Base-by-base conservation (phyloP, 2,888 invertebrate genomes). In the Spilarctia lutea region DNA sequence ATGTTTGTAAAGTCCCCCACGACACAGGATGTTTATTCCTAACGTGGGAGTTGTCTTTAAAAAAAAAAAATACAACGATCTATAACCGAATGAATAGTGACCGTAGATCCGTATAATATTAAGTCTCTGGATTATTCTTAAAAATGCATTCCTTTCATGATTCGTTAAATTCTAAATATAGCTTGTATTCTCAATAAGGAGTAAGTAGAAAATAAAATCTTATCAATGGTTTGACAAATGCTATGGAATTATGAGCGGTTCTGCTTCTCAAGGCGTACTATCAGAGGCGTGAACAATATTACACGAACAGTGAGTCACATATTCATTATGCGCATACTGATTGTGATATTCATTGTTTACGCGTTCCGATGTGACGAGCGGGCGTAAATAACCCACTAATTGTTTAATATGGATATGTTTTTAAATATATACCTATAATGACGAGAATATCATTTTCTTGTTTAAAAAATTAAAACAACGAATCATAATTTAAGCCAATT, bases 291-390 rank as follows among this genome's bases (percentile, higher is more conserved):
- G 72, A 71, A 67, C 71, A 42, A 65, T 75, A 69, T 71, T 71
- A 73, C 72, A 73, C 73, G 48, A 77, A 72, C n/a, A 18, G 74
- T 88, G 87, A 87, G 73, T 88, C 86, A 81, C 52, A 79, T 65
- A 79, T 82, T 83, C 80, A 74, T 65, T 71, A 86, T 86, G 84
- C 81, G 84, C 84, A 87, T 83, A 84, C 81, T 84, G 81, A 85
- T 83, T 80, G 76, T 81, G 80, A 84, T 88, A 85, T 81, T 81
- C 82, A 88, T 87, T 88, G 85, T 86, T 87, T 84, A 85, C 82
- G 77, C 79, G 81, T 83, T 84, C 80, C 80, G 63, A 86, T 72
- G 75, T 74, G 74, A 77, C 73, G 71, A 73, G 68, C 72, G 67
- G 60, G 65, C 68, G 69, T 72, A 48, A 30, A 77, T 75, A 72